phyloP scores from a whole-genome alignment of 2,888 invertebrate genomes.

The Caenorhabditis sulstoni region DNA sequence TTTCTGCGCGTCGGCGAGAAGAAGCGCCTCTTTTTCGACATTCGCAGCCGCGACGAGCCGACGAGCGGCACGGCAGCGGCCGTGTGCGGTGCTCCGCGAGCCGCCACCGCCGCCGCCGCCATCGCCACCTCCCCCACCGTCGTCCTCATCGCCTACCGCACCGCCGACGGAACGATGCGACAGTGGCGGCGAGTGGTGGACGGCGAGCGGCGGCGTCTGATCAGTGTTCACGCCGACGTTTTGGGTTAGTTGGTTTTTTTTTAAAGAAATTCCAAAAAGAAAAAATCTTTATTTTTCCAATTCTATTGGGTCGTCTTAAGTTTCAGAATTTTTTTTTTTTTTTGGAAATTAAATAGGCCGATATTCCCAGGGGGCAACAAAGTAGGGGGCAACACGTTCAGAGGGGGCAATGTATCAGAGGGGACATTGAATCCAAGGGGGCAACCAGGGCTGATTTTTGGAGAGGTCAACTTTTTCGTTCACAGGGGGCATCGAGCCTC shows the following conservation, averaged over 20 bases:
- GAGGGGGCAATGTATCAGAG: too few species aligned
- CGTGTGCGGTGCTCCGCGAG: conserved; percentile 3
- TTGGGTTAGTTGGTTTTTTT: conserved; percentile 49
- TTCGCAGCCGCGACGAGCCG: conserved; percentile 54
- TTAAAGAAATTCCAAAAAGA: neutral
- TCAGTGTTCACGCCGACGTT: conserved; percentile 42
- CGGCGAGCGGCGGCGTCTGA: conserved; percentile 40
- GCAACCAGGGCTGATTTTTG: too few species aligned
- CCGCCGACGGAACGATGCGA: conserved; percentile 59
- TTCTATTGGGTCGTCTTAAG: too few species aligned
- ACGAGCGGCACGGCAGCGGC: conserved; percentile 26
- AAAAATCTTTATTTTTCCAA: neutral
- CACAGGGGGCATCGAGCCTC: too few species aligned
- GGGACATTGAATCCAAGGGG: too few species aligned
- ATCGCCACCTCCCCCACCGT: conserved; percentile 64
- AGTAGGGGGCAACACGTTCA: too few species aligned
- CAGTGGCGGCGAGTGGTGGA: conserved; percentile 66
- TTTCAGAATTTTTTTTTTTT: too few species aligned
- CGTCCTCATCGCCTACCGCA: conserved; percentile 68
- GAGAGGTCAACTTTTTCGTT: too few species aligned
- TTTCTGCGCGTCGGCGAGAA: conserved; percentile 45
- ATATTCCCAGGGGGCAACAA: too few species aligned
- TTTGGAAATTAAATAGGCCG: too few species aligned
- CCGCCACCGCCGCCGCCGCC: conserved; percentile 50
- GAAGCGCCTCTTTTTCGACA: conserved; percentile 54